Conservation (phyloP, 2,797 vertebrate species). For the Scolopax bukidnonensis region DNA sequence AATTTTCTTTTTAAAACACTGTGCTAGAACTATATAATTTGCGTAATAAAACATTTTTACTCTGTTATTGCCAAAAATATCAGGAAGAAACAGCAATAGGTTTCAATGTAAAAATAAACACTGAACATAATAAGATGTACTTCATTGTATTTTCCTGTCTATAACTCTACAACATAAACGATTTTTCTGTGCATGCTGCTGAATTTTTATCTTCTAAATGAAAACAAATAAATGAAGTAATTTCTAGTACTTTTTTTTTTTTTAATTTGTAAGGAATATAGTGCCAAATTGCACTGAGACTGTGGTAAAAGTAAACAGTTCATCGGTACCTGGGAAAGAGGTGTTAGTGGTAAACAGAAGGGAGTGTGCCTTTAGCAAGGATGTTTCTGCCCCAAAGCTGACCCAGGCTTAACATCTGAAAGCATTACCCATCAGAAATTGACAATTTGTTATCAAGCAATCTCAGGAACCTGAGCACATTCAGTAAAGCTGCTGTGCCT, state of each 20-base stretch:
- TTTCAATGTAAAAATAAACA: slow-evolving; percentile 32
- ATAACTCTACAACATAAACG: background rate
- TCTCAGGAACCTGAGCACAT: background rate
- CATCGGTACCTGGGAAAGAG: background rate
- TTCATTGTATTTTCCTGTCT: background rate
- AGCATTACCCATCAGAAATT: background rate
- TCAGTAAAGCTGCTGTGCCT: background rate
- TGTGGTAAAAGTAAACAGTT: background rate
- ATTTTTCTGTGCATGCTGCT: background rate
- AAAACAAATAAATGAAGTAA: background rate
- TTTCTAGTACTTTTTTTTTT: background rate
- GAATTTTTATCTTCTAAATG: background rate
- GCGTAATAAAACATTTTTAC: background rate
- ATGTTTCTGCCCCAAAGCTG: background rate
- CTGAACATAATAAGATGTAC: background rate
- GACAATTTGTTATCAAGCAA: background rate
- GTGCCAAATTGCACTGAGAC: background rate
- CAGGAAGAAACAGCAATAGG: background rate
- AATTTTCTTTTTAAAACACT: slow-evolving; percentile 33
- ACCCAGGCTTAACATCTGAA: background rate
- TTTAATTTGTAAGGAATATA: background rate
- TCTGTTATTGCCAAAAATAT: background rate
- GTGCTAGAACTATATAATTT: background rate
- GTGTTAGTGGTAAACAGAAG: background rate
- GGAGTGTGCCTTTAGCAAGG: background rate